These are phyloP conservation scores for Phalera bucephala DNA, from an alignment of 2,888 invertebrate genomes.

Conservation along the genomic window DNA sequence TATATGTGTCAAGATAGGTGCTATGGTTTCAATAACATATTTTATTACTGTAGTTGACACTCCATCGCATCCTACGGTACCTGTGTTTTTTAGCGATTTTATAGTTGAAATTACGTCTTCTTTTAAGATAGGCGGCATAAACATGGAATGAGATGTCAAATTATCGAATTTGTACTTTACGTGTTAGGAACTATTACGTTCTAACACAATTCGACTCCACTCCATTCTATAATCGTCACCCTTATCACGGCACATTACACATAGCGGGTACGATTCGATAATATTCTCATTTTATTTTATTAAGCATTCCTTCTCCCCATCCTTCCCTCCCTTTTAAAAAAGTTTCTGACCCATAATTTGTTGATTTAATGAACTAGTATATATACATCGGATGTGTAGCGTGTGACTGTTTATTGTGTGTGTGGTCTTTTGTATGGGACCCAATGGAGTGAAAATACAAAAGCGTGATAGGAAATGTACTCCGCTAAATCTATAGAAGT, in stretches of 20 bases:
- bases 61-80: too few species aligned
- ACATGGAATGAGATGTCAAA: too few species aligned
- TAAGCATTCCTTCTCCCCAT: slow-evolving; percentile 52
- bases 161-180: too few species aligned
- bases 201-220: slow-evolving; percentile 28
- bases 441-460: neutral
- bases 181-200: too few species aligned
- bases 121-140: too few species aligned
- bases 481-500: neutral
- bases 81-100: too few species aligned
- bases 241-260: slow-evolving; percentile 62
- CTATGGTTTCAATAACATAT: too few species aligned
- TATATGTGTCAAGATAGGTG: too few species aligned
- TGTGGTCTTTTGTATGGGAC: neutral
- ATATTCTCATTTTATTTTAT: slow-evolving; percentile 75
- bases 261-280: slow-evolving; percentile 64
- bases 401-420: slow-evolving; percentile 2
- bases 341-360: slow-evolving; percentile 71
- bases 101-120: too few species aligned
- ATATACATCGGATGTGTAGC: slow-evolving; percentile 36
- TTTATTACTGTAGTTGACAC: too few species aligned
- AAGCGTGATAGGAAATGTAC: neutral
- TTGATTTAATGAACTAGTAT: slow-evolving; percentile 70
- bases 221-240: slow-evolving; percentile 20
- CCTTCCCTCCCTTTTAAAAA: slow-evolving; percentile 52